These are phyloP conservation scores for Ectemnius continuus DNA, from an alignment of 2,888 invertebrate species.

Conservation along the genomic window DNA sequence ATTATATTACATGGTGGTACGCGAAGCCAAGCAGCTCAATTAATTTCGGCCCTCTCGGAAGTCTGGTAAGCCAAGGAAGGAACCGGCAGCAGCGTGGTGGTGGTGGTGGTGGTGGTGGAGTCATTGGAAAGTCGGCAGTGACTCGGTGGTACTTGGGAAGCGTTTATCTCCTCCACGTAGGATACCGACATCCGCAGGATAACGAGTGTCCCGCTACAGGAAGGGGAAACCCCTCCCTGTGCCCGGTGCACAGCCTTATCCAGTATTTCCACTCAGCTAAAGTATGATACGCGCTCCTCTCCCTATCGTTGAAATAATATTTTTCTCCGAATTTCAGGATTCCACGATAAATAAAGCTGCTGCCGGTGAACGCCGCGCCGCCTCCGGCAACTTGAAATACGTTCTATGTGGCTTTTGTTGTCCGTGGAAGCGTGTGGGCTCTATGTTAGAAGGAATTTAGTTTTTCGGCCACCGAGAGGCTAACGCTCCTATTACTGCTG, in stretches of 20 bases:
- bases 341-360: not conserved
- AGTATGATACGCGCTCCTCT: not conserved
- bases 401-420: too few species aligned
- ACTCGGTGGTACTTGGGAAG: conserved; percentile 29
- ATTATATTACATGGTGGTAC: conserved; percentile 49
- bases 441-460: too few species aligned
- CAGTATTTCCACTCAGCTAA: not conserved
- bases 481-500: too few species aligned
- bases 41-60: conserved; percentile 46
- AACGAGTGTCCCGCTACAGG: conserved; percentile 48
- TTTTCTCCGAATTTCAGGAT: not conserved
- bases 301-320: not conserved
- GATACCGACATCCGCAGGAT: conserved; percentile 62
- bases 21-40: conserved; percentile 50
- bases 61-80: conserved; percentile 12
- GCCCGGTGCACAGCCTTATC: conserved; percentile 21
- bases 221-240: conserved; percentile 42
- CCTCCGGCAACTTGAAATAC: too few species aligned
- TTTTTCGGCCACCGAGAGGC: too few species aligned
- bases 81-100: not conserved
- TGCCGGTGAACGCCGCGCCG: too few species aligned
- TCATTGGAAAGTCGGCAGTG: conserved; percentile 24
- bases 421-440: too few species aligned
- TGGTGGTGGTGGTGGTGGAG: not conserved
- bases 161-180: conserved; percentile 47